Conservation (phyloP, 2,888 invertebrate genomes). For the Aplocera efformata region DNA sequence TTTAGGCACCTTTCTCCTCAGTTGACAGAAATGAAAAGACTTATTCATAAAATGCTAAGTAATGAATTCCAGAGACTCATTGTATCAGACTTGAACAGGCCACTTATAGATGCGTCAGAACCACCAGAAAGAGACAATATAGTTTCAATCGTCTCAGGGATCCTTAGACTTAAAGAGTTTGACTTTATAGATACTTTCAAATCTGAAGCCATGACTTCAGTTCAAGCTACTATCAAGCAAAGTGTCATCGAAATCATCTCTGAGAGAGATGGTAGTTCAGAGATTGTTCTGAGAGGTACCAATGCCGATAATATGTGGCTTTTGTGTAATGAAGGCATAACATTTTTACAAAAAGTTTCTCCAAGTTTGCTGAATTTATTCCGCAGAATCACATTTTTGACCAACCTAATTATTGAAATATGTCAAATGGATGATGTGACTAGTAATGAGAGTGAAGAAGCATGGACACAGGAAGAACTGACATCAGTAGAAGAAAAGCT, state of each 20-base stretch:
- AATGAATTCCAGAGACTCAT: conserved; percentile 96
- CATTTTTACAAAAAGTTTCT: conserved; percentile 83
- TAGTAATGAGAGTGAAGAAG: conserved; percentile 83
- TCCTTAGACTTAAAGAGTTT: conserved; percentile 92
- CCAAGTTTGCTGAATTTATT: conserved; percentile 84
- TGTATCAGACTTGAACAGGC: conserved; percentile 94
- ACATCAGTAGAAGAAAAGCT: conserved; percentile 85
- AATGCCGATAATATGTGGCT: conserved; percentile 75
- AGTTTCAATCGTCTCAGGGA: conserved; percentile 92
- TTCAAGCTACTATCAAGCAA: conserved; percentile 94
- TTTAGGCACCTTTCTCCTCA: conserved; percentile 98
- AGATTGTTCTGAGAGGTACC: conserved; percentile 69
- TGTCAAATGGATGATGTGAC: conserved; percentile 81
- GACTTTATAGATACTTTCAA: conserved; percentile 93
- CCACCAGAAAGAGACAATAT: conserved; percentile 92
- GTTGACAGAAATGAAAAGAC: conserved; percentile 95
- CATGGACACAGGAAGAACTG: conserved; percentile 86
- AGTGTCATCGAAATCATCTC: conserved; percentile 87
- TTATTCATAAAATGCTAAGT: conserved; percentile 98
- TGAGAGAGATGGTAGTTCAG: conserved; percentile 66
- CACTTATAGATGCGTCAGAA: conserved; percentile 78
- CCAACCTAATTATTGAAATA: conserved; percentile 88
- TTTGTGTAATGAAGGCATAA: conserved; percentile 85
- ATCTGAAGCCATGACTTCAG: conserved; percentile 93
- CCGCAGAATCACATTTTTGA: conserved; percentile 86